Evolutionary conservation across 64 coral and sea anemone species (phyloP).

Genomic region (Trachythela sp.): DNA sequence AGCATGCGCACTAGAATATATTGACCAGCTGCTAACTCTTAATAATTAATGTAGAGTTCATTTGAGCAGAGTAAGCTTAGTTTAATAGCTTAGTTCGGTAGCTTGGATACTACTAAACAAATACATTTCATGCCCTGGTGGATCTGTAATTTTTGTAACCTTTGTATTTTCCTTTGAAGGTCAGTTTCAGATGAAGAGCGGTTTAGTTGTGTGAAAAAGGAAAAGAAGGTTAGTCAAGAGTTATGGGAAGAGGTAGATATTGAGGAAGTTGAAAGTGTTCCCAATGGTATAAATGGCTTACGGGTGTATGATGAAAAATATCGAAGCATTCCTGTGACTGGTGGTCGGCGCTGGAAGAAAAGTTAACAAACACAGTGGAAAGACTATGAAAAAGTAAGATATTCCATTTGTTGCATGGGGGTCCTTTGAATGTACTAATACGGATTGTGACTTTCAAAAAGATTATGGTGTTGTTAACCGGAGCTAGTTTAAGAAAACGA

Average conservation of each 20-base stretch:
- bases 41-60: too few relatives aligned
- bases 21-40: too few relatives aligned
- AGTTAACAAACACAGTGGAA: constrained; percentile 11
- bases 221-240: background rate
- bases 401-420: constrained; percentile 27
- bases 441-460: background rate
- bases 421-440: background rate
- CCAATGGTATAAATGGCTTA: background rate
- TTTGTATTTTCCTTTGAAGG: too few relatives aligned
- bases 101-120: too few relatives aligned
- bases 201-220: background rate
- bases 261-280: background rate
- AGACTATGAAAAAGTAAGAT: background rate
- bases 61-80: too few relatives aligned
- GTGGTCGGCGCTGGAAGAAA: constrained; percentile 27
- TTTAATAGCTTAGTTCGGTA: too few relatives aligned
- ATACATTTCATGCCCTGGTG: too few relatives aligned
- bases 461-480: constrained; percentile 3
- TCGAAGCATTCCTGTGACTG: background rate
- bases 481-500: constrained; percentile 17
- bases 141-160: too few relatives aligned
- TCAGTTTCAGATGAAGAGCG: background rate
- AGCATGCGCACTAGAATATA: too few relatives aligned
- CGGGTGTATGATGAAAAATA: background rate
- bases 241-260: background rate